Evolutionary conservation across 2,797 vertebrate species (phyloP), one percentile per base, ranked within the genome.

Genomic region (Huso huso): DNA sequence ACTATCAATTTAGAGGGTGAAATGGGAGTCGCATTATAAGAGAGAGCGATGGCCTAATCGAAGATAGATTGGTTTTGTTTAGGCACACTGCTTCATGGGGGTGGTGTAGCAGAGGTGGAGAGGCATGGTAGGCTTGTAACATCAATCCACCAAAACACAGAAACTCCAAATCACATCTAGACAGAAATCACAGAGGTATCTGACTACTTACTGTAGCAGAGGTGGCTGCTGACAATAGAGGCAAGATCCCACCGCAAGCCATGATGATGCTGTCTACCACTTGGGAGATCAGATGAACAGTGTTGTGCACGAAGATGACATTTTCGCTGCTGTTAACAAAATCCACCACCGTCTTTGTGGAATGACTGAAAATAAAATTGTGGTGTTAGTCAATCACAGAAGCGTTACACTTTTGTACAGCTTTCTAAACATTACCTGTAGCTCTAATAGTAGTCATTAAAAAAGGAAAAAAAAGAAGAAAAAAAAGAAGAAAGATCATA

Each of bases 291-390:
- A 99, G 93, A 80, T 99, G 97, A 65, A 99, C 84, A 0, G 95
- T 98, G 86, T 99, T 99, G 88, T 99, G 97, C 74, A 99, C 96
- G 84, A 99, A 99, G 75, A 99, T 88, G 0, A 95, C 84, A 59
- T 98, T 99, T 80, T 99, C 96, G 10, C 89, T 98, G 92, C 93
- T 97, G 86, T 99, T 99, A 82, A 98, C 96, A 74, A 99, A 98
- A 82, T 99, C 96, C 93, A 96, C 85, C 73, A 99, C 87, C 0
- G 96, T 97, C 88, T 99, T 99, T 67, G 95, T 96, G 77, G 95
- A 97, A 85, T 99, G 95, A 78, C 96, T 98, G 76, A 73, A 75
- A 70, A 73, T 70, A 12, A 71, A 75, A n/a, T 13, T 9, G 69
- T 51, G 60, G 7, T 55, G 48, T 61, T 63, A 1, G 8, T 8